Conservation (phyloP, 2,888 invertebrate species). For the Rhagophthalmus giganteus region DNA sequence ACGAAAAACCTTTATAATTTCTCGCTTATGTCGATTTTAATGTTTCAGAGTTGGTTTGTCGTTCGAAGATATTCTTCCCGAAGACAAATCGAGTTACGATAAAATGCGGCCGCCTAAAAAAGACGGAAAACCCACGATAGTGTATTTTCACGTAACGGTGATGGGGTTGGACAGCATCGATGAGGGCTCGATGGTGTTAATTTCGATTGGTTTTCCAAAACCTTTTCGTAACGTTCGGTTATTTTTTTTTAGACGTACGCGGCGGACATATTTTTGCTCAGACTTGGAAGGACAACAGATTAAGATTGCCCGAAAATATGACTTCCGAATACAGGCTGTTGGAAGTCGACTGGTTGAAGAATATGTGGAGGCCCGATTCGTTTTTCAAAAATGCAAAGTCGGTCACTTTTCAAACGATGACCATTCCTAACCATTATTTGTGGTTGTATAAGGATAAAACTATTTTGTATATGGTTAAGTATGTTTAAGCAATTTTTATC, state of each 20-base stretch:
- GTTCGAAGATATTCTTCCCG: constrained; percentile 82
- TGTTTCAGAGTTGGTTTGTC: constrained; percentile 68
- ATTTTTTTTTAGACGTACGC: constrained; percentile 72
- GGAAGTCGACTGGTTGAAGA: constrained; percentile 88
- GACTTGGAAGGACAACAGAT: constrained; percentile 88
- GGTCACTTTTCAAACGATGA: constrained; percentile 93
- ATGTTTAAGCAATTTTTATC: constrained; percentile 44
- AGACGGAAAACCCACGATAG: constrained; percentile 84
- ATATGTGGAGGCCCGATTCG: constrained; percentile 93
- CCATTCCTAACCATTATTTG: constrained; percentile 90
- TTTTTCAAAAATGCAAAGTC: constrained; percentile 94
- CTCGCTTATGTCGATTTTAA: neutral
- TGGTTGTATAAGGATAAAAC: constrained; percentile 88
- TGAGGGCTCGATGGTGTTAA: constrained; percentile 86
- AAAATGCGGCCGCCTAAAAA: constrained; percentile 93
- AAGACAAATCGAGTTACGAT: constrained; percentile 84
- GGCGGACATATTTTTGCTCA: constrained; percentile 92
- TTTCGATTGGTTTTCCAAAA: neutral
- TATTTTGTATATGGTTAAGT: constrained; percentile 86
- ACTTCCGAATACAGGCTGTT: constrained; percentile 85
- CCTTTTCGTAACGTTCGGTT: too few relatives aligned
- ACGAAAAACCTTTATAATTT: neutral
- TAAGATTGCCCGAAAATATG: constrained; percentile 88
- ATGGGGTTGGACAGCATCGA: constrained; percentile 96
- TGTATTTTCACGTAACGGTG: constrained; percentile 90